A percentile compares a stretch with the other conserved stretches of the same genome.
Conservation (phyloP, 2,113 vertebrate genomes). For the Passer domesticus region DNA sequence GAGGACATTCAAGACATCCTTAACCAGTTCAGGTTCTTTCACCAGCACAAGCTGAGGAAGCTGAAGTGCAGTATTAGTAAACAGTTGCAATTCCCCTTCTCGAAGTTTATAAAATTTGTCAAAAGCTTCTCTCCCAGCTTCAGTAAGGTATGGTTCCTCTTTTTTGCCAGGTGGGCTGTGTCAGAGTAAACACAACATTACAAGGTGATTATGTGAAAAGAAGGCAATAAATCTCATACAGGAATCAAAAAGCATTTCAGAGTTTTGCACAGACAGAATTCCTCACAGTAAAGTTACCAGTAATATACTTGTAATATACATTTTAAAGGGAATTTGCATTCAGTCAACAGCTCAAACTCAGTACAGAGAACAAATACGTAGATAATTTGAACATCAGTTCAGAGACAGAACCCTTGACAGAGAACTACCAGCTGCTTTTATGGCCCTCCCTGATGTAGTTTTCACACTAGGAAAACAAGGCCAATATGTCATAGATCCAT, state of each 20-base stretch:
- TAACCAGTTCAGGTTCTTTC: slow-evolving; percentile 87
- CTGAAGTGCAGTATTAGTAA: slow-evolving; percentile 77
- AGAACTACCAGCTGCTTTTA: neutral
- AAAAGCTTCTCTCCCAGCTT: slow-evolving; percentile 91
- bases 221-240: neutral
- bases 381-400: neutral
- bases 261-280: neutral
- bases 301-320: neutral
- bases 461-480: neutral
- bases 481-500: neutral
- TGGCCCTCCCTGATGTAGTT: neutral
- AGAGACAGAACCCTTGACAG: neutral
- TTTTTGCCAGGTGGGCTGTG: slow-evolving; percentile 88
- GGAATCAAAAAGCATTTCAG: neutral
- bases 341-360: neutral
- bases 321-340: neutral
- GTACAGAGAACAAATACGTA: neutral
- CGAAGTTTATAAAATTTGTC: slow-evolving; percentile 88
- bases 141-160: slow-evolving; percentile 89
- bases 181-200: slow-evolving; percentile 5
- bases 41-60: slow-evolving; percentile 78
- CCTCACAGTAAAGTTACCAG: neutral
- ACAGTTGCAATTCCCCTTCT: slow-evolving; percentile 83
- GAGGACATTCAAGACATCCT: slow-evolving; percentile 90
- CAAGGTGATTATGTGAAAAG: neutral